A percentile compares a stretch with the other conserved stretches of the same genome.
phyloP scores from a whole-genome alignment of 2,113 vertebrate species.

The Todiramphus saurophagus region DNA sequence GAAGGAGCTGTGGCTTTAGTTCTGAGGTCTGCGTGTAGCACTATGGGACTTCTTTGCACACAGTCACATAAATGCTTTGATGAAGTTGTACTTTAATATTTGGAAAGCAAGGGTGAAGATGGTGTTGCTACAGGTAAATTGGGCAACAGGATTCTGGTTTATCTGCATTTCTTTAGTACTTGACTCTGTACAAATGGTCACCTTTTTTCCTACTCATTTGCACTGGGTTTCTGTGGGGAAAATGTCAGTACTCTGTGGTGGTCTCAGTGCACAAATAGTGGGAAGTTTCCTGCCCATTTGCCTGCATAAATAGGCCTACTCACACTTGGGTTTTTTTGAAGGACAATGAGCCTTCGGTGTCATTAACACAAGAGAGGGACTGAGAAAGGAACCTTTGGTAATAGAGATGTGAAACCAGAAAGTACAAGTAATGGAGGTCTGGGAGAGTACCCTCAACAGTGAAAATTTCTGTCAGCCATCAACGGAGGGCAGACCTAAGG shows the following conservation, averaged over 20 bases:
- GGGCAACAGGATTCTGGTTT: background rate
- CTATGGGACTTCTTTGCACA: background rate
- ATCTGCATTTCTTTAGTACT: background rate
- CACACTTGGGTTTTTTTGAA: background rate
- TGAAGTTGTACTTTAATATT: background rate
- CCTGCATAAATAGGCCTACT: background rate
- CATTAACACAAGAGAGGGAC: background rate
- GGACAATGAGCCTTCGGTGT: background rate
- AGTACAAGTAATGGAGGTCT: background rate
- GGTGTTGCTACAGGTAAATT: background rate
- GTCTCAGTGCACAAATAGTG: background rate
- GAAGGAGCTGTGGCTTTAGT: background rate
- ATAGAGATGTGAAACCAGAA: background rate
- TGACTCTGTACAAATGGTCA: background rate
- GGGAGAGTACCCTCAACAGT: background rate
- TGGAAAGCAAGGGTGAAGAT: background rate
- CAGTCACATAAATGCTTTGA: background rate
- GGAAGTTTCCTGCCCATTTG: background rate
- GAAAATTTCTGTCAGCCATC: background rate
- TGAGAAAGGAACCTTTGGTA: background rate
- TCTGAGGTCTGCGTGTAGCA: background rate
- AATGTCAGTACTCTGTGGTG: background rate
- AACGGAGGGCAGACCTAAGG: fast-evolving
- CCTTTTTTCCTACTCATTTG: background rate
- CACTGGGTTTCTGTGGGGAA: background rate